Evolutionary conservation across 2,888 invertebrate species (phyloP).

Genomic region (Baronia brevicornis): DNA sequence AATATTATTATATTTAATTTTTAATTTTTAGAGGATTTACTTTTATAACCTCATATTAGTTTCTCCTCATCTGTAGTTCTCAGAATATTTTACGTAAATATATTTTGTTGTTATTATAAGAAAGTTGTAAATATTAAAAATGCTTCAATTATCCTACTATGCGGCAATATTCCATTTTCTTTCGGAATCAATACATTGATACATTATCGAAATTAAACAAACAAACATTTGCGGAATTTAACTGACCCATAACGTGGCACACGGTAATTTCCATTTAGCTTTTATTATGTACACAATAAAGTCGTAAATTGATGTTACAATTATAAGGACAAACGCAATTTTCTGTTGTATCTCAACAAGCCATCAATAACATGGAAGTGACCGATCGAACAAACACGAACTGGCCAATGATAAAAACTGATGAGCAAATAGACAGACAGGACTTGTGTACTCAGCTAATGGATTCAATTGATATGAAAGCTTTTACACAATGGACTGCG

Average conservation of each 20-base stretch:
- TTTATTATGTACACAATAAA: slow-evolving; percentile 17
- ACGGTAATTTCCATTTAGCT: slow-evolving; percentile 16
- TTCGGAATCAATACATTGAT: slow-evolving; percentile 14
- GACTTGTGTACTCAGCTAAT: slow-evolving; percentile 73
- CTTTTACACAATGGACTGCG: slow-evolving; percentile 68
- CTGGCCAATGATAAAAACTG: slow-evolving; percentile 74
- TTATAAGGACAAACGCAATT: slow-evolving; percentile 28
- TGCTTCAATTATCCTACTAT: too few relatives aligned
- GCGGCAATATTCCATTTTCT: slow-evolving; percentile 12
- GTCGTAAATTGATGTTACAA: slow-evolving; percentile 14
- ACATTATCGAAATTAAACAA: slow-evolving; percentile 28
- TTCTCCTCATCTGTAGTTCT: too few relatives aligned
- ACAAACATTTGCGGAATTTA: slow-evolving; percentile 22
- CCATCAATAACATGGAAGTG: slow-evolving; percentile 70
- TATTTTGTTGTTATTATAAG: too few relatives aligned
- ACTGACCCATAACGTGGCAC: slow-evolving; percentile 6
- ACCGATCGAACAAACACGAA: slow-evolving; percentile 71
- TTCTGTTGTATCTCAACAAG: slow-evolving; percentile 46
- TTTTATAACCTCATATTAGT: too few relatives aligned
- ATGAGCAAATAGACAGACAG: slow-evolving; percentile 71
- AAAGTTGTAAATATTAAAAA: too few relatives aligned
- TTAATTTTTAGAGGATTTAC: too few relatives aligned
- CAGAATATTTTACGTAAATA: too few relatives aligned
- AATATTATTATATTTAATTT: too few relatives aligned
- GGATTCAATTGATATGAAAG: slow-evolving; percentile 76